Evolutionary conservation across 2,797 vertebrate species (phyloP).

Genomic region (Onychomys torridus): DNA sequence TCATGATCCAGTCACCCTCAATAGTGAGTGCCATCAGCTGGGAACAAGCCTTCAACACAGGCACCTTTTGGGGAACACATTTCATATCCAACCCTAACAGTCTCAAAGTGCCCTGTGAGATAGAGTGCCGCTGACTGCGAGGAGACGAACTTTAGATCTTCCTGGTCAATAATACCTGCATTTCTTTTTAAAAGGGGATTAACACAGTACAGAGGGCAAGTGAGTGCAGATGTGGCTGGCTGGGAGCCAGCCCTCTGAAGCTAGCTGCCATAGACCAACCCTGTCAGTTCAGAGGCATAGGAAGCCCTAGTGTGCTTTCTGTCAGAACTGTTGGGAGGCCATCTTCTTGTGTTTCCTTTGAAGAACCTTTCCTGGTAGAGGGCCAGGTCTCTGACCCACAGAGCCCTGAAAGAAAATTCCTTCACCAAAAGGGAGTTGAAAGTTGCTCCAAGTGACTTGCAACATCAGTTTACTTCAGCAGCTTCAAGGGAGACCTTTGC

Average conservation of each 20-base stretch:
- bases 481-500: constrained; percentile 54
- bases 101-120: background rate
- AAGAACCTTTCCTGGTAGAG: background rate
- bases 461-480: constrained; percentile 45
- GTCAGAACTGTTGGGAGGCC: constrained; percentile 50
- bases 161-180: constrained; percentile 13
- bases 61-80: background rate
- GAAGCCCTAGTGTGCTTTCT: constrained; percentile 52
- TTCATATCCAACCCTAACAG: background rate
- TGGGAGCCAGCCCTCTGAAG: constrained; percentile 65
- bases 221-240: constrained; percentile 59
- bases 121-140: background rate
- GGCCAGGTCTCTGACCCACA: constrained; percentile 53
- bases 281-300: constrained; percentile 39
- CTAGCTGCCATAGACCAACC: background rate
- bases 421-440: constrained; percentile 40
- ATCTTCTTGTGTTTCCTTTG: constrained; percentile 45
- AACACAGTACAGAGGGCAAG: constrained; percentile 30
- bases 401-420: constrained; percentile 46
- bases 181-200: constrained; percentile 63
- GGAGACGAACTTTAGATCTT: background rate
- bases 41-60: background rate
- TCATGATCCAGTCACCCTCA: background rate
- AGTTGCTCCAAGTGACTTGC: constrained; percentile 40
- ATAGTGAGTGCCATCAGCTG: background rate